phyloP scores from a whole-genome alignment of 2,888 invertebrate genomes.

The Apamea anceps region DNA sequence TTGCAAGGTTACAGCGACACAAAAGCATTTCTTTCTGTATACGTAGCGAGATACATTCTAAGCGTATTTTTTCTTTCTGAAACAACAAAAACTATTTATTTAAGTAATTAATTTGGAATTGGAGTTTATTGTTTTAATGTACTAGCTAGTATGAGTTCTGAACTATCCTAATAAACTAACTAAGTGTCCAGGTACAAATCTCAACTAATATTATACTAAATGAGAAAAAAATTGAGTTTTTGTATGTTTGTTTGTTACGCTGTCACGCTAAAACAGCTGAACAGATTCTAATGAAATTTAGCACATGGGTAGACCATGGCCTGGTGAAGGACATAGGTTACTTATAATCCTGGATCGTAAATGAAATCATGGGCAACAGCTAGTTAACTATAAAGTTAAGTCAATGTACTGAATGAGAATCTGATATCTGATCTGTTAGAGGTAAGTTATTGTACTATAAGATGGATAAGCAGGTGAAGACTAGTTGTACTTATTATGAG shows the following conservation, averaged over 20 bases:
- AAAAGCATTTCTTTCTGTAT: background rate
- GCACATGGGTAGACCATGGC: background rate
- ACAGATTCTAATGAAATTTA: background rate
- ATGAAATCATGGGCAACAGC: background rate
- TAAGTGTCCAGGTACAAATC: background rate
- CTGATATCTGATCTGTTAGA: background rate
- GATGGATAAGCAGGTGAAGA: background rate
- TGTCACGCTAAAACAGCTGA: background rate
- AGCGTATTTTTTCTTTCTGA: background rate
- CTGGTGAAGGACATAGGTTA: background rate
- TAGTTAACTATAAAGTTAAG: background rate
- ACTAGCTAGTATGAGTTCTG: background rate
- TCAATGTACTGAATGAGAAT: background rate
- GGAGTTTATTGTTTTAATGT: background rate
- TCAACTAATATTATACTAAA: background rate
- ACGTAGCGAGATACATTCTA: background rate
- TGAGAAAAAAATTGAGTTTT: background rate
- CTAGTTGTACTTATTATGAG: background rate
- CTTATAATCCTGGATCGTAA: background rate
- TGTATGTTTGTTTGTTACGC: background rate
- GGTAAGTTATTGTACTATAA: background rate
- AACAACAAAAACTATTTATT: constrained; percentile 3
- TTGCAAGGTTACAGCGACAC: background rate
- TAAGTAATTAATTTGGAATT: background rate
- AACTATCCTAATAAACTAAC: background rate